Percentiles rank a stretch among this genome's conserved stretches.
Evolutionary conservation across 2,888 invertebrate genomes (phyloP).

Genomic region (Pheosia gnoma): DNA sequence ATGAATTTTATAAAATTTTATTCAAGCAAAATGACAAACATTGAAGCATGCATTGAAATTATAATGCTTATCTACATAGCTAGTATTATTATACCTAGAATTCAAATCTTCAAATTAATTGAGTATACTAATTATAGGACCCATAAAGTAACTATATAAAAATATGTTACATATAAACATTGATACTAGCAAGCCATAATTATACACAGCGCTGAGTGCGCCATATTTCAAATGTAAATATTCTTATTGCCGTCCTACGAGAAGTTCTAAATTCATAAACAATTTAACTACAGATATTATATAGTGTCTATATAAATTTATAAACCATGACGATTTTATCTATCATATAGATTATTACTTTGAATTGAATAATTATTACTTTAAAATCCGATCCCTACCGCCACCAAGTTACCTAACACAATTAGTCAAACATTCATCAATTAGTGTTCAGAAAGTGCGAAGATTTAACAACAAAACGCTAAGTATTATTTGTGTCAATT

Average conservation of each 20-base stretch:
- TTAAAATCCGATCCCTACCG: constrained; percentile 55
- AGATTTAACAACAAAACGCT: constrained; percentile 25
- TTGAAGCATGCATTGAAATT: constrained; percentile 69
- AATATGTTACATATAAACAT: constrained; percentile 62
- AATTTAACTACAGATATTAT: constrained; percentile 43
- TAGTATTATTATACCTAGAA: constrained; percentile 41
- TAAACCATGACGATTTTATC: constrained; percentile 47
- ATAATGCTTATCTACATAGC: constrained; percentile 65
- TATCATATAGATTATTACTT: constrained; percentile 49
- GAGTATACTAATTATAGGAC: constrained; percentile 39
- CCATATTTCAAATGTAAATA: constrained; percentile 32
- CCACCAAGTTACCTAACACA: constrained; percentile 58
- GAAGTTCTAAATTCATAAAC: constrained; percentile 34
- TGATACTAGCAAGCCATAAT: constrained; percentile 31
- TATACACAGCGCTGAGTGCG: constrained; percentile 24
- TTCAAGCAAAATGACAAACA: constrained; percentile 80
- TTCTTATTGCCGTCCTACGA: constrained; percentile 44
- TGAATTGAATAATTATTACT: constrained; percentile 40
- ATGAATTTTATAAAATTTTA: constrained; percentile 66
- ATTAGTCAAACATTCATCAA: constrained; percentile 36
- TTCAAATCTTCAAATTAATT: constrained; percentile 38
- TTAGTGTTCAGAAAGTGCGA: constrained; percentile 29
- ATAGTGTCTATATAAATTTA: constrained; percentile 44
- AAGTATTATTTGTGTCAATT: constrained; percentile 23
- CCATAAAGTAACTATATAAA: constrained; percentile 45